These are phyloP conservation scores for Uropsilus gracilis DNA, from an alignment of 2,113 vertebrate genomes.

Conservation along the genomic window DNA sequence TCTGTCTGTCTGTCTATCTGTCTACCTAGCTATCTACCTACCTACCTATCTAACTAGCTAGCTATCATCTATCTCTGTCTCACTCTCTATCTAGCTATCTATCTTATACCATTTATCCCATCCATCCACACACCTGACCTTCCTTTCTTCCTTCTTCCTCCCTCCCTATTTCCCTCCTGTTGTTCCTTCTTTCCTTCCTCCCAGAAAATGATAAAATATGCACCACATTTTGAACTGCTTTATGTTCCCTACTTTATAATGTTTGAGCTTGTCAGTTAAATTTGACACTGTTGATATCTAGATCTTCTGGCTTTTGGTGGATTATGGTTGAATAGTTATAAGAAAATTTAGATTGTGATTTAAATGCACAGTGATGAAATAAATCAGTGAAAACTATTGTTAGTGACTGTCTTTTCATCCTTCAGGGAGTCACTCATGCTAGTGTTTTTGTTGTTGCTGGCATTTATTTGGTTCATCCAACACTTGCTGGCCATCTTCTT, in stretches of 20 bases:
- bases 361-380: not conserved
- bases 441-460: slow-evolving; percentile 18
- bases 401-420: not conserved
- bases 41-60: too few relatives aligned
- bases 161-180: too few relatives aligned
- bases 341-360: slow-evolving; percentile 18
- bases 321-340: not conserved
- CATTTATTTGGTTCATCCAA: not conserved
- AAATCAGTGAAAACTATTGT: not conserved
- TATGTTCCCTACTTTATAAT: not conserved
- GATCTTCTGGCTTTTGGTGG: not conserved
- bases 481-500: not conserved
- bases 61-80: too few relatives aligned
- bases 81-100: too few relatives aligned
- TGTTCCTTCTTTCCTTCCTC: not conserved
- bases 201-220: not conserved
- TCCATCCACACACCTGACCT: not conserved
- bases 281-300: not conserved
- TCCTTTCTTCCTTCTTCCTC: not conserved
- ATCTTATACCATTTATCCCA: not conserved
- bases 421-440: not conserved
- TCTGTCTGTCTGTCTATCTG: not conserved
- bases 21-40: too few relatives aligned
- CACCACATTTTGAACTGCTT: not conserved
- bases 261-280: not conserved